These are phyloP conservation scores for Drosophila eugracilis DNA, from an alignment of 1,140 invertebrate species.

Conservation along the genomic window DNA sequence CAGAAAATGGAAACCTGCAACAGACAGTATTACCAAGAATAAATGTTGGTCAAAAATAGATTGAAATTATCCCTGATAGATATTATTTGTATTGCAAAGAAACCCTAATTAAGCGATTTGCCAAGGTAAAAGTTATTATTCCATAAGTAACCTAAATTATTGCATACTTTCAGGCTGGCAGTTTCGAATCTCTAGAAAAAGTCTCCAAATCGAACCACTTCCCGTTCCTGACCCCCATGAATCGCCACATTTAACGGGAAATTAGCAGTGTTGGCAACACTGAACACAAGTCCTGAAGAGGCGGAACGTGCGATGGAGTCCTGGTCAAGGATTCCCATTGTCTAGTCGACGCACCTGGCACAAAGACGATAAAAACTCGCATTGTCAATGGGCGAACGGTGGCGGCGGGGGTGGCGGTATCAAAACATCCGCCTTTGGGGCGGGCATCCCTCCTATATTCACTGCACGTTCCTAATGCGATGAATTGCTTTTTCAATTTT, in stretches of 20 bases:
- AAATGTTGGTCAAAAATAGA: neutral
- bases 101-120: too few species aligned
- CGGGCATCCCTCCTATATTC: slow-evolving; percentile 38
- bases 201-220: neutral
- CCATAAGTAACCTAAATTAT: too few species aligned
- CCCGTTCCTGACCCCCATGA: neutral
- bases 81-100: too few species aligned
- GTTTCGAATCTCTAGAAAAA: too few species aligned
- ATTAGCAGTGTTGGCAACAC: neutral
- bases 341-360: slow-evolving; percentile 22
- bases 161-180: too few species aligned
- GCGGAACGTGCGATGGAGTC: slow-evolving; percentile 6
- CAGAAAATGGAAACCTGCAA: neutral
- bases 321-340: slow-evolving; percentile 8
- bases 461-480: slow-evolving; percentile 73
- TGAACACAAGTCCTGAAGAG: neutral
- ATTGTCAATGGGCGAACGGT: slow-evolving; percentile 14
- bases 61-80: too few species aligned
- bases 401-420: neutral
- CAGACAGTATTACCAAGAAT: neutral
- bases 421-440: slow-evolving; percentile 19
- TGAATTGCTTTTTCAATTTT: slow-evolving; percentile 82
- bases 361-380: slow-evolving; percentile 12
- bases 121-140: too few species aligned
- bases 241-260: slow-evolving; percentile 3